A percentile compares a stretch with the other conserved stretches of the same genome.
Evolutionary conservation across 1,140 invertebrate species (phyloP).

Genomic region (Drosophila fuyamai): DNA sequence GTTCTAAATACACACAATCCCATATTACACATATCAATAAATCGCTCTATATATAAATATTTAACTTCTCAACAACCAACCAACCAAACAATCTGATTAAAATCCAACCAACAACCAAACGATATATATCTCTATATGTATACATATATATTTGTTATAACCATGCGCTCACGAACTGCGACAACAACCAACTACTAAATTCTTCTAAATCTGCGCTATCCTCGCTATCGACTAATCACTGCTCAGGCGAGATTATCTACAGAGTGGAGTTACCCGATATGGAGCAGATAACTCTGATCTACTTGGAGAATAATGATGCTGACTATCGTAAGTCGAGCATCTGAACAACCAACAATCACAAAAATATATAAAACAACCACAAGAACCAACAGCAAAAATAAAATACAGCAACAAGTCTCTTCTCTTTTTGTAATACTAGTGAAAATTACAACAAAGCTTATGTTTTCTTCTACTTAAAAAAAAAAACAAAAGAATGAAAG

Average conservation of each 20-base stretch:
- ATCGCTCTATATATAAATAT: constrained; percentile 20
- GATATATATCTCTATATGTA: constrained; percentile 52
- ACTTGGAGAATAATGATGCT: constrained; percentile 92
- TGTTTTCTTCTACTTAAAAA: constrained; percentile 51
- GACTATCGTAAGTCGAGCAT: constrained; percentile 89
- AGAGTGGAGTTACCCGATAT: constrained; percentile 94
- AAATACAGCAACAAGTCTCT: constrained; percentile 27
- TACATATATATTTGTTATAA: constrained; percentile 68
- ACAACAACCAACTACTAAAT: constrained; percentile 64
- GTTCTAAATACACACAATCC: constrained; percentile 11
- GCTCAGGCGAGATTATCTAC: constrained; percentile 93
- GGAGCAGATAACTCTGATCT: constrained; percentile 95
- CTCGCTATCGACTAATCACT: constrained; percentile 57
- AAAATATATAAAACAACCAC: constrained; percentile 47
- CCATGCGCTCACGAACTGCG: constrained; percentile 67
- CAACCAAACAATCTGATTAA: constrained; percentile 22
- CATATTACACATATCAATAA: constrained; percentile 22
- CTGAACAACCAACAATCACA: constrained; percentile 77
- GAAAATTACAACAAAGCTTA: constrained; percentile 36
- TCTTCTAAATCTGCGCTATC: constrained; percentile 58
- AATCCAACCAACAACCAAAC: constrained; percentile 29
- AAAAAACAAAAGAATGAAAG: constrained; percentile 29
- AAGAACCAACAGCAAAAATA: constrained; percentile 52
- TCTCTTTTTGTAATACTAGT: constrained; percentile 43
- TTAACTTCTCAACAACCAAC: constrained; percentile 27